Conservation (phyloP, 2,113 vertebrate genomes). For the Saimiri boliviensis region DNA sequence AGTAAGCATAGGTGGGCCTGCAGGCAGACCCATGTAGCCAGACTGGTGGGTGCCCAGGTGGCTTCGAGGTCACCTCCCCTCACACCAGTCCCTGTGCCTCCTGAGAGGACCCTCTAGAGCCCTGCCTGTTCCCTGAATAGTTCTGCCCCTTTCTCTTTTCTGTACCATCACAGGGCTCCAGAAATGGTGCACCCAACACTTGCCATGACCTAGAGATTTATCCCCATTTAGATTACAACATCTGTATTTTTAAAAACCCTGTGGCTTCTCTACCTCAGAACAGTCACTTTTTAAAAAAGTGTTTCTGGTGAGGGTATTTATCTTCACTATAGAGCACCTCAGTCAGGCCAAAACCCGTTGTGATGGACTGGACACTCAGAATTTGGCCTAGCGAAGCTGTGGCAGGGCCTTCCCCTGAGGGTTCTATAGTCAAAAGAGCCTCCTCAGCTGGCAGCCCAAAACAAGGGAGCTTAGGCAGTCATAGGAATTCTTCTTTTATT, state of each 20-base stretch:
- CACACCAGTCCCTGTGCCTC: neutral
- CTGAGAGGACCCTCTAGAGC: neutral
- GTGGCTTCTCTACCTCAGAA: neutral
- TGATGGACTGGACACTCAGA: neutral
- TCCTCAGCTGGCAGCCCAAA: neutral
- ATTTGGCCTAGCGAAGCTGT: neutral
- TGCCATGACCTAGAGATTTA: neutral
- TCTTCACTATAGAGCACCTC: neutral
- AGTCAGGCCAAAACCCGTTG: neutral
- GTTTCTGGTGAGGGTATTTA: neutral
- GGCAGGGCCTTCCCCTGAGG: fast-evolving
- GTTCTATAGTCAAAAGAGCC: neutral
- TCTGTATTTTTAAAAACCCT: neutral
- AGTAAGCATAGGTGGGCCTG: neutral
- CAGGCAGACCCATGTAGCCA: neutral
- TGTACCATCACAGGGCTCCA: neutral
- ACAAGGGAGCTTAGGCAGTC: neutral
- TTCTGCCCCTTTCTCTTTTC: neutral
- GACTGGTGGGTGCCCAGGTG: neutral
- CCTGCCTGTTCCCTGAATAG: neutral
- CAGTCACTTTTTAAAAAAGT: neutral
- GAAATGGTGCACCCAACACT: neutral
- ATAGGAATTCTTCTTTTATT: neutral
- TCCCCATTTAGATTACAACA: neutral
- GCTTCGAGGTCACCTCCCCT: neutral